Evolutionary conservation across 1,140 invertebrate species (phyloP), one percentile per base, ranked within the genome.

Genomic region (Subanguina moxae): DNA sequence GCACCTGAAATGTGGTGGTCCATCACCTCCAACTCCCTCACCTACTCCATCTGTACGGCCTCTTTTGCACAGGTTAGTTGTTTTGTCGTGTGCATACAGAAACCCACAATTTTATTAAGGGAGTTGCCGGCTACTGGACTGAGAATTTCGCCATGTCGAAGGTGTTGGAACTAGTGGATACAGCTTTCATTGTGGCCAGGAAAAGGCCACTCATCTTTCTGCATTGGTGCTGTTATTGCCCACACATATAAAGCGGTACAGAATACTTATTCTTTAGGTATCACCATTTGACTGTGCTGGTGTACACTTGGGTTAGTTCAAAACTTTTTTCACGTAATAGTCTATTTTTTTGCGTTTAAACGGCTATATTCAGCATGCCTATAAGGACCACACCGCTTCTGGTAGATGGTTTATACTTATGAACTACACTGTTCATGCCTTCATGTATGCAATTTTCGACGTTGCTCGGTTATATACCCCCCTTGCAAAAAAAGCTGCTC

Each of bases 331-430:
- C 11, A 38, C 32, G 11, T 38, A n/a, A n/a, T n/a, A n/a, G 43
- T 13, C 43, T 45, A 13, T 45, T 52, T 52, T 21, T 7, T 52
- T 52, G 23, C 48, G n/a, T 25, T 19, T 52, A 25, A 7, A 52
- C 3, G 15, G n/a, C 17, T 52, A 52, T 38, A 38, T 38, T 38
- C 11, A 25, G 48, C 97, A 94, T 85, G 92, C 91, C 1, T 97
- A 95, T 84, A 90, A 90, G 15, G 92, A 97, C 83, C 93, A 94
- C 85, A 94, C 92, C 15, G 90, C 93, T 19, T 91, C 92, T 11
- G 94, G 92, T 43, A 87, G 93, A 57, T 98, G 94, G 94, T 98
- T 95, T 84, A 91, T 97, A 79, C 90, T 92, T n/a, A 97, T 98
- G 92, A 98, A 98, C 85, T 98, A 94, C 84, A 90, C 89, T 75